phyloP scores from a whole-genome alignment of 2,888 invertebrate species.

The Aphodius granarius region DNA sequence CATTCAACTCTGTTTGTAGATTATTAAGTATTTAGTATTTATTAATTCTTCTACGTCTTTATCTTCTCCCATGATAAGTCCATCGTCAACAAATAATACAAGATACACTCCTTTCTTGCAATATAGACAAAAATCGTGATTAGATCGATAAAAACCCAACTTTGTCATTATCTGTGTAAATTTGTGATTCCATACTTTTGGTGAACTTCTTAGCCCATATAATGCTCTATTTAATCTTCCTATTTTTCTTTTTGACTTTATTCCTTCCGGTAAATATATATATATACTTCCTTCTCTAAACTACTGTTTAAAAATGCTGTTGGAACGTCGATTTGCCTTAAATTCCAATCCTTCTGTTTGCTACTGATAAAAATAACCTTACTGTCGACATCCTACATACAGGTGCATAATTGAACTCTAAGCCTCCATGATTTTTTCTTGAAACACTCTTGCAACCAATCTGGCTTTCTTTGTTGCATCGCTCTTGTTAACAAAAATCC shows the following conservation, averaged over 20 bases:
- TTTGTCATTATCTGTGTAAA: slow-evolving; percentile 15
- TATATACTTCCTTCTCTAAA: slow-evolving; percentile 20
- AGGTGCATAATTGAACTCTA: slow-evolving; percentile 20
- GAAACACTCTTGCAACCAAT: slow-evolving; percentile 26
- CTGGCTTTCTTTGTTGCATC: slow-evolving; percentile 27
- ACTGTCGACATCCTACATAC: slow-evolving; percentile 16
- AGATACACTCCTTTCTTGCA: slow-evolving; percentile 8
- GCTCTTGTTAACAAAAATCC: slow-evolving; percentile 32
- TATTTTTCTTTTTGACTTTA: slow-evolving; percentile 2
- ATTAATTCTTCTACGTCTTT: neutral
- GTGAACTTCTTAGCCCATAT: slow-evolving; percentile 18
- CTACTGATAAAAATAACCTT: slow-evolving; percentile 3
- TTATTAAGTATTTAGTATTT: neutral
- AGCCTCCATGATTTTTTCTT: slow-evolving; percentile 7
- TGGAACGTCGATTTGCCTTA: slow-evolving; percentile 22
- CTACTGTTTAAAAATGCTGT: slow-evolving; percentile 26
- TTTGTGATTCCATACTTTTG: slow-evolving; percentile 22
- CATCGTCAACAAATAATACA: slow-evolving; percentile 15
- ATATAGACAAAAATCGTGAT: slow-evolving; percentile 22
- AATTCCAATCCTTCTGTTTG: slow-evolving; percentile 16
- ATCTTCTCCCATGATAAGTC: slow-evolving; percentile 1
- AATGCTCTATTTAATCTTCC: slow-evolving; percentile 17
- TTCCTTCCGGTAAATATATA: slow-evolving; percentile 15
- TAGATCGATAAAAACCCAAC: slow-evolving; percentile 12
- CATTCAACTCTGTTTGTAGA: slow-evolving; percentile 11